These are phyloP conservation scores for Tachysurus vachellii DNA, from an alignment of 2,113 vertebrate genomes.

Conservation along the genomic window DNA sequence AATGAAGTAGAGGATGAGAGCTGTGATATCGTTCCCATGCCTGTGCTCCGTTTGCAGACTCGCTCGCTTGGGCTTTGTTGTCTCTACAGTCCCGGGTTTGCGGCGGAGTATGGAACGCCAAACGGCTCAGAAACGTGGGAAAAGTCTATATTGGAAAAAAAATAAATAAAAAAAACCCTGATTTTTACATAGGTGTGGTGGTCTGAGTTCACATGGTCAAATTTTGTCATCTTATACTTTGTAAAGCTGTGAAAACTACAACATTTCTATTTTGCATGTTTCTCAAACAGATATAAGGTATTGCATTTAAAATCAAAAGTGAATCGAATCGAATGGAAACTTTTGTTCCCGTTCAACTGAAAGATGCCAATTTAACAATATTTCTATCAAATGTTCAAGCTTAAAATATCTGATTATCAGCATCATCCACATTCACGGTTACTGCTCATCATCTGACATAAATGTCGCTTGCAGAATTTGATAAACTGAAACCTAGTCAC, in stretches of 20 bases:
- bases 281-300: background rate
- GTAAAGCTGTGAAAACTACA: background rate
- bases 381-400: background rate
- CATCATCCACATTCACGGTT: background rate
- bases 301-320: background rate
- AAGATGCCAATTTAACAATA: background rate
- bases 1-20: conserved; percentile 12
- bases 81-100: conserved; percentile 29
- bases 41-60: conserved; percentile 27
- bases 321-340: background rate
- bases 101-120: conserved; percentile 18
- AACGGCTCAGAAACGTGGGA: background rate
- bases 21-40: conserved; percentile 4
- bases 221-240: background rate
- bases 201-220: background rate
- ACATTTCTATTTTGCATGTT: background rate
- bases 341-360: background rate
- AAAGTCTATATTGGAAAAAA: background rate
- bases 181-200: background rate
- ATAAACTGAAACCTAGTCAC: background rate
- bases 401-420: background rate
- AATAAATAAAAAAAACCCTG: too few relatives aligned
- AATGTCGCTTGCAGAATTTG: background rate
- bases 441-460: background rate
- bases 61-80: conserved; percentile 21